Evolutionary conservation across 2,113 vertebrate genomes (phyloP).

Genomic region (Galbula dea): DNA sequence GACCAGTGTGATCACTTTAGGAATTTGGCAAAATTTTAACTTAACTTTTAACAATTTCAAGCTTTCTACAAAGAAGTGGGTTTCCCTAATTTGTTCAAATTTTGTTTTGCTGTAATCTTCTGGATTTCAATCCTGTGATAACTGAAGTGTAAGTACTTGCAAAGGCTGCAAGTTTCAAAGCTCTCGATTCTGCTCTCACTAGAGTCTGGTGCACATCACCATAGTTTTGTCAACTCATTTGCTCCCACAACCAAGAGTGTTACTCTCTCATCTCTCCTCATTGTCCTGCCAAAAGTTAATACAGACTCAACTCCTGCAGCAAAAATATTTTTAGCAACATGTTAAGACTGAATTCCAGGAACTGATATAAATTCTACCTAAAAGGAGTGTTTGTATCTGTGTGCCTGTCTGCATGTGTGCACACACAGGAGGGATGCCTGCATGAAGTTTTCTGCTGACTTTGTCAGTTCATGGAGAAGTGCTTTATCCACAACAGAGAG

Average conservation of each 20-base stretch:
- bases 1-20: background rate
- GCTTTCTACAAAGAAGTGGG: background rate
- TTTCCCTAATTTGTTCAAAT: background rate
- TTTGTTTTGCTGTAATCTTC: background rate
- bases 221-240: background rate
- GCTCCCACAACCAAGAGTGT: background rate
- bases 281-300: background rate
- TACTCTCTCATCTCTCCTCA: background rate
- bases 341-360: constrained; percentile 31
- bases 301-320: background rate
- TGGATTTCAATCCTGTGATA: background rate
- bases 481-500: background rate
- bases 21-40: background rate
- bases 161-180: background rate
- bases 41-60: background rate
- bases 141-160: background rate
- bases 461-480: background rate
- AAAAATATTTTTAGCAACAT: background rate
- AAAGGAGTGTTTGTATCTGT: background rate
- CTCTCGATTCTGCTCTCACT: background rate
- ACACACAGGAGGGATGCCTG: background rate
- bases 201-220: background rate
- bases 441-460: constrained; percentile 12
- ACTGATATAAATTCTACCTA: background rate
- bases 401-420: background rate